Percentiles rank a stretch among this genome's conserved stretches.
phyloP scores from a whole-genome alignment of 1,140 invertebrate species.

The Trialeurodes vaporariorum region DNA sequence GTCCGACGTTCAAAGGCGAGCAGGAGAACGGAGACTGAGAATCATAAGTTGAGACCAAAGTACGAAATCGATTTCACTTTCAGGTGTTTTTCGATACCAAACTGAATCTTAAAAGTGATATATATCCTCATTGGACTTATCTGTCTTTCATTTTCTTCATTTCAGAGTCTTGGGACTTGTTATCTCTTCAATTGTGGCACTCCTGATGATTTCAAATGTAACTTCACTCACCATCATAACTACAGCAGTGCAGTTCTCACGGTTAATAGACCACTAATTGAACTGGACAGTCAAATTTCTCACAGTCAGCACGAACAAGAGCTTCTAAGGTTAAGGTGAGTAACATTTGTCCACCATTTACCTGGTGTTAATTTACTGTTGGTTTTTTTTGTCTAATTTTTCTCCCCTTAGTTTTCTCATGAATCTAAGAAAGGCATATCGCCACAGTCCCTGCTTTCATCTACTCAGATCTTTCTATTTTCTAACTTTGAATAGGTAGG shows the following conservation, averaged over 20 bases:
- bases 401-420: background rate
- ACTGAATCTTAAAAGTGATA: too few species aligned
- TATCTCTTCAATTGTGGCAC: constrained; percentile 86
- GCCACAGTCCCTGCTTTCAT: too few species aligned
- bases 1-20: too few species aligned
- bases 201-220: constrained; percentile 79
- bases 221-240: constrained; percentile 76
- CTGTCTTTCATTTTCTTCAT: too few species aligned
- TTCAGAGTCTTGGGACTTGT: constrained; percentile 70
- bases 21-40: too few species aligned
- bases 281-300: constrained; percentile 52
- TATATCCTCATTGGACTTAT: too few species aligned
- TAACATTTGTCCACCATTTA: background rate
- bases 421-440: too few species aligned
- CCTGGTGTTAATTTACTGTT: background rate
- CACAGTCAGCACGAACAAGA: constrained; percentile 69
- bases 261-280: constrained; percentile 41
- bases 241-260: constrained; percentile 79
- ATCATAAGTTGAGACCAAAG: too few species aligned
- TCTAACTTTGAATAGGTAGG: background rate
- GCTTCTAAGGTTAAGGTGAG: constrained; percentile 56
- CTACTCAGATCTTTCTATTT: background rate
- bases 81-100: too few species aligned
- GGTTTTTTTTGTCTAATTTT: background rate
- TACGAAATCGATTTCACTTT: too few species aligned